Evolutionary conservation across 2,888 invertebrate species (phyloP), one percentile per base, ranked within the genome.

Genomic region (Seira musarum): DNA sequence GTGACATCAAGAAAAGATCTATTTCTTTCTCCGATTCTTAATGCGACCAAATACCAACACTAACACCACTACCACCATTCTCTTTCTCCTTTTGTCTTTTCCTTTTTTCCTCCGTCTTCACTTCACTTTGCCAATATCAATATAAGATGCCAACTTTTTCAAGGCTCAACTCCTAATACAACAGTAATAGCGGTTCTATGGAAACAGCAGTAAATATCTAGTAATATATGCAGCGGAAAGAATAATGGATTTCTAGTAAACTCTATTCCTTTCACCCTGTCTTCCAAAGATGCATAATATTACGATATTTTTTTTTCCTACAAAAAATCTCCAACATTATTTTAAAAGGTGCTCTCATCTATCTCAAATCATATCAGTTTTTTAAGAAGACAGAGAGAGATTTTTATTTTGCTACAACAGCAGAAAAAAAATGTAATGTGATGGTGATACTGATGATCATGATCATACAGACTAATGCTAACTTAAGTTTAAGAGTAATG

Each of bases 241-340:
- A 73, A 73, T 79, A 73, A 80, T 74, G 74, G 80, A 69, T 80
- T 80, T 80, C 65, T 74, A 78, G 78, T 78, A 71, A 78, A 71
- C 69, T 74, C 68, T 49, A 64, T 79, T 73, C 57, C 57, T 60
- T 24, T 68, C 21, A 61, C 53, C 66, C 65, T 74, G 15, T 25
- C 60, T 60, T 49, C 2, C 49, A 15, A 13, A n/a, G 49, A 49
- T 49, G 49, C 49, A 49, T 49, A 49, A 49, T 49, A n/a, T 49
- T n/a, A 13, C 49, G 49, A 49, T 49, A 49, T 49, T 49, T 49
- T 49, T 49, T n/a, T 49, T n/a, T n/a, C 15, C 49, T n/a, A 49
- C 40, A 13, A 49, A 13, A 13, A 49, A 13, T 49, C 49, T 49
- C 17, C 49, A 3, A n/a, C 3, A 49, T 49, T 49, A 8, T 13